Evolutionary conservation across 2,888 invertebrate genomes (phyloP).

Genomic region (Chalcis sispes): DNA sequence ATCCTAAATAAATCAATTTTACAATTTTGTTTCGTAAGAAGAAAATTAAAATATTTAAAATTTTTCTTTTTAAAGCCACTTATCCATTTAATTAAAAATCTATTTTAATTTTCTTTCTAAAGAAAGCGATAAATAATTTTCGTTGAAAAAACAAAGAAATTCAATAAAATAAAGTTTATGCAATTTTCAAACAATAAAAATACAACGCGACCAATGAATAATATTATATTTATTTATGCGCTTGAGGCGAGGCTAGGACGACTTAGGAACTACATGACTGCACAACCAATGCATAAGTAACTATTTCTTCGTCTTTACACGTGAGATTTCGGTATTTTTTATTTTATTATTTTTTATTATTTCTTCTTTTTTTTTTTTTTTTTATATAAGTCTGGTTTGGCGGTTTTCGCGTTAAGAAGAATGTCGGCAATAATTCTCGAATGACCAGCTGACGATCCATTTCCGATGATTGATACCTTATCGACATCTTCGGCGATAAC

Average conservation of each 20-base stretch:
- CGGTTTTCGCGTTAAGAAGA: conserved; percentile 52
- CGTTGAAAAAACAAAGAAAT: no score
- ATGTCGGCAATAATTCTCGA: not conserved
- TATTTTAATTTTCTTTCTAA: no score
- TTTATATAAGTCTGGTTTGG: conserved; percentile 29
- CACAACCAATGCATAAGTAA: conserved; percentile 76
- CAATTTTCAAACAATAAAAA: conserved; percentile 46
- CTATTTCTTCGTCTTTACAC: conserved; percentile 68
- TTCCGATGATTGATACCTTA: conserved; percentile 46
- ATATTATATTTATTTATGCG: conserved; percentile 63
- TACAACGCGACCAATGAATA: conserved; percentile 36
- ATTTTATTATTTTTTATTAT: conserved; percentile 21
- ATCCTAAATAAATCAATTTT: not conserved
- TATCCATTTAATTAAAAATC: no score
- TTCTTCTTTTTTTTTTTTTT: conserved; percentile 13
- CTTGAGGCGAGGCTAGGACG: conserved; percentile 75
- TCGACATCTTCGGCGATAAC: conserved; percentile 48
- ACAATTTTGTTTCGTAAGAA: not conserved
- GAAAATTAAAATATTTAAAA: not conserved
- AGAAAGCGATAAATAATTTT: no score
- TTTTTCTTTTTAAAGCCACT: no score
- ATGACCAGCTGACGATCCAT: conserved; percentile 10
- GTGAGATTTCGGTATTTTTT: conserved; percentile 59
- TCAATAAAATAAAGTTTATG: not conserved
- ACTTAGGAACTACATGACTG: conserved; percentile 76